These are phyloP conservation scores for Planiliza haematocheilus DNA, from an alignment of 2,113 vertebrate genomes.

Conservation along the genomic window DNA sequence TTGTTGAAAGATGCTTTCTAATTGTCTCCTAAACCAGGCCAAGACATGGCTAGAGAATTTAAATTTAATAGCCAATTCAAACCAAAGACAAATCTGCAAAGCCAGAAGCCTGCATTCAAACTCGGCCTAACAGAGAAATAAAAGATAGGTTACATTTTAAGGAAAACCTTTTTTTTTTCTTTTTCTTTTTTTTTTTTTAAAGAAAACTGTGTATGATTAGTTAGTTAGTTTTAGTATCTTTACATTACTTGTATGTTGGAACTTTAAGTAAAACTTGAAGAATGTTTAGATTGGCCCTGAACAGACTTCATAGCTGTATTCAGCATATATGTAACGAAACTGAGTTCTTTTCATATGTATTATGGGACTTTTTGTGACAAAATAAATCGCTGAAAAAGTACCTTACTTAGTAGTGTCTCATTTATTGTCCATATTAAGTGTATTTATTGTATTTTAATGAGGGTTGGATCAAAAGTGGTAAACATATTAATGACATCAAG, in stretches of 20 bases:
- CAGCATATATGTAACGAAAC: background rate
- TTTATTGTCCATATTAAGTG: background rate
- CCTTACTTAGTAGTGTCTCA: constrained; percentile 28
- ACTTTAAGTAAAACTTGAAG: background rate
- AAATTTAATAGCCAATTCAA: constrained; percentile 11
- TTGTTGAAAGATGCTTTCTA: constrained; percentile 10
- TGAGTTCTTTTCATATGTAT: constrained; percentile 8
- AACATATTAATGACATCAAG: background rate
- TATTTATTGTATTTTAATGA: background rate
- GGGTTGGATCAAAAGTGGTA: background rate
- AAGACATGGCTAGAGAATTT: background rate
- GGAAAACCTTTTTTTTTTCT: background rate
- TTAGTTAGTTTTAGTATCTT: constrained; percentile 8
- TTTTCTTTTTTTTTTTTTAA: constrained; percentile 9
- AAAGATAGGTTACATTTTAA: background rate
- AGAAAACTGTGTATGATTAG: constrained; percentile 2
- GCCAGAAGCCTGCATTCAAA: background rate
- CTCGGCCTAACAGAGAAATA: background rate
- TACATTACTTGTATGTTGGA: background rate
- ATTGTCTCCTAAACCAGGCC: constrained; percentile 8
- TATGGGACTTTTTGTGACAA: constrained; percentile 31
- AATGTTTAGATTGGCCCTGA: background rate
- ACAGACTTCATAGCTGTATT: background rate
- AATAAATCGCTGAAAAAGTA: constrained; percentile 44
- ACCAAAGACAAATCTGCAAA: constrained; percentile 62